Conservation (phyloP, 2,797 vertebrate genomes). For the Rhinatrema bivittatum region DNA sequence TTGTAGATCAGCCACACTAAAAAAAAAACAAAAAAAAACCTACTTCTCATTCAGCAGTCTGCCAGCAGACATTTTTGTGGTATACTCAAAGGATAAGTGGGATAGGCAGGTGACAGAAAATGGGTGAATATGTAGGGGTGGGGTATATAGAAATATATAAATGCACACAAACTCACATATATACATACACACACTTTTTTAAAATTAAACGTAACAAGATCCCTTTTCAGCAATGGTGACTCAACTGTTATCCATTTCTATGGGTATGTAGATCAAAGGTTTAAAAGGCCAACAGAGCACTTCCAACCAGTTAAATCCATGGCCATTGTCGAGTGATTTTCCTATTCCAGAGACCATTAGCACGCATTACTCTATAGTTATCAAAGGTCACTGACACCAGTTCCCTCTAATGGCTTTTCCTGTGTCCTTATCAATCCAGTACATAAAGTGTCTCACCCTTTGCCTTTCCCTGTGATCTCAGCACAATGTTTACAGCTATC, state of each 20-base stretch:
- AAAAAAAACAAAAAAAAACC: too few species aligned
- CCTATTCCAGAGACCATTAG: slow-evolving; percentile 39
- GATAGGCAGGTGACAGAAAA: too few species aligned
- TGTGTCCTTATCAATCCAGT: slow-evolving; percentile 52
- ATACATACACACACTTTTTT: too few species aligned
- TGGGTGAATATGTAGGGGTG: too few species aligned
- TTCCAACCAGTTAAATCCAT: slow-evolving; percentile 30
- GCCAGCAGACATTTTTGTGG: too few species aligned
- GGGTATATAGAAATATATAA: too few species aligned
- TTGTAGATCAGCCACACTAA: too few species aligned
- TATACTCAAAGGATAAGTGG: too few species aligned
- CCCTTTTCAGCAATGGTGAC: too few species aligned
- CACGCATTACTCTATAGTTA: slow-evolving; percentile 41
- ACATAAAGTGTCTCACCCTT: slow-evolving; percentile 49
- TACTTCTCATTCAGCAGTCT: too few species aligned
- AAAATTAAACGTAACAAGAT: too few species aligned
- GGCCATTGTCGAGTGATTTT: slow-evolving; percentile 30
- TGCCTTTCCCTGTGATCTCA: slow-evolving; percentile 44
- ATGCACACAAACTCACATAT: too few species aligned
- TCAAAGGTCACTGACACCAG: slow-evolving; percentile 33
- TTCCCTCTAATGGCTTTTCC: slow-evolving; percentile 51
- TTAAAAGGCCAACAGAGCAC: slow-evolving; percentile 43
- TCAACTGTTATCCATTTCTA: slow-evolving; percentile 23
- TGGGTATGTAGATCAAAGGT: slow-evolving; percentile 40
- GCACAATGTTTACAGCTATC: slow-evolving; percentile 45